Percentiles rank a stretch among this genome's conserved stretches.
phyloP scores from a whole-genome alignment of 2,113 vertebrate genomes.

The Malurus elegans region DNA sequence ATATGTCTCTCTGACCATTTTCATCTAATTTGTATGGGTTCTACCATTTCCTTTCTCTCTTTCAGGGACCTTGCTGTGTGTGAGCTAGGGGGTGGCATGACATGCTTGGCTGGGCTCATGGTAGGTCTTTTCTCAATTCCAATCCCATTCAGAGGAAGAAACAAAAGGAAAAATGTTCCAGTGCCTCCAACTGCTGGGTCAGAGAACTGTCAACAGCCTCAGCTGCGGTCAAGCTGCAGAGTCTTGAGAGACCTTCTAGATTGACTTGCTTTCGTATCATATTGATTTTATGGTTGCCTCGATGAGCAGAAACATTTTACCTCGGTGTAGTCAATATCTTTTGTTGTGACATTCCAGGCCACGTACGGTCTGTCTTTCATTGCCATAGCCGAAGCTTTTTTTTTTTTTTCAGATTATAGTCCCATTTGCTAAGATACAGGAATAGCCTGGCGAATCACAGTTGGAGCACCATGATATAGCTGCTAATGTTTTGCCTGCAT shows the following conservation, averaged over 20 bases:
- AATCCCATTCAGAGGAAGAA: slow-evolving; percentile 80
- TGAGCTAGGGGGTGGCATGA: slow-evolving; percentile 93
- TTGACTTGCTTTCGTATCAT: slow-evolving; percentile 84
- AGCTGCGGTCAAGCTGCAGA: slow-evolving; percentile 81
- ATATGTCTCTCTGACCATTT: slow-evolving; percentile 80
- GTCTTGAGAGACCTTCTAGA: slow-evolving; percentile 83
- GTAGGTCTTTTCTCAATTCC: slow-evolving; percentile 90
- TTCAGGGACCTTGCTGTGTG: slow-evolving; percentile 88
- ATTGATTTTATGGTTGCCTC: slow-evolving; percentile 86
- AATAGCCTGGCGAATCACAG: slow-evolving; percentile 83
- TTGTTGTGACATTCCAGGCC: slow-evolving; percentile 87
- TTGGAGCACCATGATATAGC: slow-evolving; percentile 88
- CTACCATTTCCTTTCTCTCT: slow-evolving; percentile 83
- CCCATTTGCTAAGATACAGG: slow-evolving; percentile 87
- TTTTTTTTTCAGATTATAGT: slow-evolving; percentile 78
- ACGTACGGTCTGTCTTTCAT: slow-evolving; percentile 74
- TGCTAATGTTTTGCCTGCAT: slow-evolving; percentile 87
- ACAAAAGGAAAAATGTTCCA: slow-evolving; percentile 83
- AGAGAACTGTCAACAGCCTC: slow-evolving; percentile 83
- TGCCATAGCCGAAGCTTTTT: slow-evolving; percentile 73
- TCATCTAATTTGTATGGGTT: slow-evolving; percentile 87
- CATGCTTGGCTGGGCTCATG: slow-evolving; percentile 93
- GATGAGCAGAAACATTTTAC: slow-evolving; percentile 84
- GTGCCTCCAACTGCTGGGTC: slow-evolving; percentile 80
- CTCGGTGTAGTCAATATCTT: slow-evolving; percentile 83